Percentiles rank a stretch among this genome's conserved stretches.
phyloP scores from a whole-genome alignment of 23 tunicate species.

The Ciona savignyi region DNA sequence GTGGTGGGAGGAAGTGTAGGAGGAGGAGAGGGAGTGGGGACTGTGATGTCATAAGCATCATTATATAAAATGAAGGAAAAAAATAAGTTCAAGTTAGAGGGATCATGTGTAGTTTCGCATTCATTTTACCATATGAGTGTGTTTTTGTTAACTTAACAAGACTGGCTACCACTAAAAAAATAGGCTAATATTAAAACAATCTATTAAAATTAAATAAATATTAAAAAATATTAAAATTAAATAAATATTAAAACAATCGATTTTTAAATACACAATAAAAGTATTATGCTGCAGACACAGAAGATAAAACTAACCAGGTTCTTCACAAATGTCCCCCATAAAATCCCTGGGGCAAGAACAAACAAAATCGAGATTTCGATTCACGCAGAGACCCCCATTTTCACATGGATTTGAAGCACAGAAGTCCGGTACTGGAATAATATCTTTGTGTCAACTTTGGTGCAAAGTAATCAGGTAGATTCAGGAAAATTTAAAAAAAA shows the following conservation, averaged over 20 bases:
- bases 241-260: no score
- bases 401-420: conserved; percentile 75
- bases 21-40: conserved; percentile 54
- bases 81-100: background rate
- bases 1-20: conserved; percentile 9
- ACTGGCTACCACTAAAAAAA: background rate
- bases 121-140: background rate
- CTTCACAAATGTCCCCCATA: conserved; percentile 76
- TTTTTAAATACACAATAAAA: no score
- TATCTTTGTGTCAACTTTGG: background rate
- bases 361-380: conserved; percentile 54
- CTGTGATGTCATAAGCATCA: conserved; percentile 1
- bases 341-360: conserved; percentile 79
- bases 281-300: no score
- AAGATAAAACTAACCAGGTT: no score
- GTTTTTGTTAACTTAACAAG: background rate
- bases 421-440: conserved; percentile 45
- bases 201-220: no score
- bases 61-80: background rate
- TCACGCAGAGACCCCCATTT: conserved; percentile 73
- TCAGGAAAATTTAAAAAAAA: background rate
- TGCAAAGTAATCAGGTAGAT: background rate
- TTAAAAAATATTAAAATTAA: no score
- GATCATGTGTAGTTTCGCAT: background rate
- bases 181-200: no score